Base-by-base conservation (phyloP, 2,797 vertebrate species). In the Pampus argenteus region DNA sequence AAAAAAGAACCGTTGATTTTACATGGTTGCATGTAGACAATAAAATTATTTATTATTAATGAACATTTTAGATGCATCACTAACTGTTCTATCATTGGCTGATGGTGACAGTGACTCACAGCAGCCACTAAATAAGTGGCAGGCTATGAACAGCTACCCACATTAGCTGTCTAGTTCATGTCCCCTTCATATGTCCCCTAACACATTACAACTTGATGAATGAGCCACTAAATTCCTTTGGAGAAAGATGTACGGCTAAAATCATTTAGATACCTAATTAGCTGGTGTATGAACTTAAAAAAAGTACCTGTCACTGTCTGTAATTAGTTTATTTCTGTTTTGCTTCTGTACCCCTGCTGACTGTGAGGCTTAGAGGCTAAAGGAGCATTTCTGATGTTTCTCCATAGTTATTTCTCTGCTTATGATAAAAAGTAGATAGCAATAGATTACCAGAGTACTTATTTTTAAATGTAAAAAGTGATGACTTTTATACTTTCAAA, bases 351-450 rank as follows among this genome's bases (percentile, higher is more conserved):
- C 3, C 4, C 8, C 18, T 20, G 26, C 13, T 25, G 20, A 23
- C 34, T 51, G 0, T 18, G 18, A 54, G 36, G n/a, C 14, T 40
- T 28, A 20, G 31, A 25, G 59, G 15, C n/a, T 25, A 6, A 28
- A 49, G 23, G 9, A 38, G 17, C 22, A 17, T 45, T 47, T 29
- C 4, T 40, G 23, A 71, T 56, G 45, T 20, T 15, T 63, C n/a
- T 23, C 36, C 6, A 20, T 10, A 50, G 31, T 2, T 0, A 15
- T 38, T 54, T 48, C 29, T 51, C 9, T 55, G 60, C 23, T 15
- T 55, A 51, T 42, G 42, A 62, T 47, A 50, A 20, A 57, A 44
- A 34, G 31, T 36, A 54, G 34, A 34, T 61, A 34, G 6, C 7
- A 17, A 28, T 38, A 22, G n/a, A 61, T 40, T 29, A 29, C 23